phyloP scores from a whole-genome alignment of 2,888 invertebrate genomes.

The Tanaodytes sp. region DNA sequence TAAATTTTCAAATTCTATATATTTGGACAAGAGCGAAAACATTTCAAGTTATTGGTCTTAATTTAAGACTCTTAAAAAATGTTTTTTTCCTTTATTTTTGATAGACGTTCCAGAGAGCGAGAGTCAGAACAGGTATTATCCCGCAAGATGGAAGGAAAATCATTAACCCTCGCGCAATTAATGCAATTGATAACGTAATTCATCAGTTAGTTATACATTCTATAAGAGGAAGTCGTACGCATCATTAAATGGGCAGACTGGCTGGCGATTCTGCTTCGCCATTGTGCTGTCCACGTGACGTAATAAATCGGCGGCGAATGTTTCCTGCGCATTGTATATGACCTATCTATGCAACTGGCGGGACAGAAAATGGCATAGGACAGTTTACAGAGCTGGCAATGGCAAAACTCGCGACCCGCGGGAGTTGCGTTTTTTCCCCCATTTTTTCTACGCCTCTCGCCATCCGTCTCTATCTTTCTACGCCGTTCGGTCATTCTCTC shows the following conservation, averaged over 20 bases:
- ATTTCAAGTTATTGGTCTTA: no score
- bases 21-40: no score
- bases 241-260: slow-evolving; percentile 51
- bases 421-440: no score
- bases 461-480: no score
- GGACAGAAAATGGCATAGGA: slow-evolving; percentile 24
- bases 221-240: slow-evolving; percentile 42
- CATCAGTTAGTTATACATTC: slow-evolving; percentile 36
- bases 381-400: slow-evolving; percentile 22
- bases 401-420: slow-evolving; percentile 33
- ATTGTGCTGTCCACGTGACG: slow-evolving; percentile 49
- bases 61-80: no score
- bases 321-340: slow-evolving; percentile 47
- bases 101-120: no score
- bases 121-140: no score
- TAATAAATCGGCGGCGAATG: slow-evolving; percentile 50
- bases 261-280: slow-evolving; percentile 19
- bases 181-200: slow-evolving; percentile 31
- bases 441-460: no score
- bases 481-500: no score
- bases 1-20: no score
- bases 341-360: slow-evolving; percentile 23
- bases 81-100: no score
- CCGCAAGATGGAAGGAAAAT: no score
- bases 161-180: slow-evolving; percentile 24